phyloP scores from a whole-genome alignment of 2,113 vertebrate species.

The Emydocephalus ijimae region DNA sequence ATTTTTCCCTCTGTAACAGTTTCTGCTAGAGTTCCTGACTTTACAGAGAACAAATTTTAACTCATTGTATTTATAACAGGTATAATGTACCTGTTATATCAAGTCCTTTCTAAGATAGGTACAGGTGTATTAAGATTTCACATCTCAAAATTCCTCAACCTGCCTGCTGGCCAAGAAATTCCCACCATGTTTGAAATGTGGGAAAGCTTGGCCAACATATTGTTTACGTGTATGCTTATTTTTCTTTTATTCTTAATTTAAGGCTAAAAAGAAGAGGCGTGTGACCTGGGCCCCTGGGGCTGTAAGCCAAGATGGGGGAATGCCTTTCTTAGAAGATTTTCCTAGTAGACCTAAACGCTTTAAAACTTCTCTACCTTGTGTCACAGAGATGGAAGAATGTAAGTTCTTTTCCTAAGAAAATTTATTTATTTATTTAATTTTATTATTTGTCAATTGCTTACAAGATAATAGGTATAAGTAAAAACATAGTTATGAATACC shows the following conservation, averaged over 20 bases:
- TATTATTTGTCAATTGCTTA: no score
- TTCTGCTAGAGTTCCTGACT: background rate
- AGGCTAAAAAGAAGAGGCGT: conserved; percentile 85
- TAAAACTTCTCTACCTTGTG: conserved; percentile 38
- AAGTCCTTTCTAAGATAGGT: background rate
- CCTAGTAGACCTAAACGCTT: conserved; percentile 38
- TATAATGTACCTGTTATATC: background rate
- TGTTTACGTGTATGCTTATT: background rate
- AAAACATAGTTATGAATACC: no score
- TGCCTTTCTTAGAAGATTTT: conserved; percentile 56
- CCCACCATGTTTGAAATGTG: background rate
- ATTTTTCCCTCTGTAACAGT: background rate
- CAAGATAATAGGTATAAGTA: no score
- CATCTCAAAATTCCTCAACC: background rate
- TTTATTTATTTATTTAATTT: no score
- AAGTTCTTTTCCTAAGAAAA: conserved; percentile 28
- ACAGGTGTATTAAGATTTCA: background rate
- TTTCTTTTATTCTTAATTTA: conserved; percentile 35
- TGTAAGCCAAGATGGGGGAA: conserved; percentile 59
- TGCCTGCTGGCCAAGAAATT: background rate
- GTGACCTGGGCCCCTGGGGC: conserved; percentile 90
- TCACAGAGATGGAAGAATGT: conserved; percentile 76
- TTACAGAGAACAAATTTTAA: background rate
- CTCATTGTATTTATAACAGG: background rate
- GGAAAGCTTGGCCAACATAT: background rate